Conservation (phyloP, 2,113 vertebrate species). For the Vireo altiloquus region DNA sequence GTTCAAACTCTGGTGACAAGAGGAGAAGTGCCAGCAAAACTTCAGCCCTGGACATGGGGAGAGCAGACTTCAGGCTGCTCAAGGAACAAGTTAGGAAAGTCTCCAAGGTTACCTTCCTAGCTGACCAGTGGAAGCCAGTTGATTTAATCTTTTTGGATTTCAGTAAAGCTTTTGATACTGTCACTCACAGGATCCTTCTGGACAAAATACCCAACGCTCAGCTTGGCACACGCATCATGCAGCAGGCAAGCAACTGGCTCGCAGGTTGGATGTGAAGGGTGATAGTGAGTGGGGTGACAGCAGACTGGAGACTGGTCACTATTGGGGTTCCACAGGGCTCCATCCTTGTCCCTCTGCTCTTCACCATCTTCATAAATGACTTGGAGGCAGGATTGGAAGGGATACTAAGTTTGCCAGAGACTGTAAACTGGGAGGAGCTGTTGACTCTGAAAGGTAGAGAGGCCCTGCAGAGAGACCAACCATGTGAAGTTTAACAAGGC, state of each 20-base stretch:
- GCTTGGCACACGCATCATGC: neutral
- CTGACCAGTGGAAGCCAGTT: neutral
- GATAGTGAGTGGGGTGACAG: neutral
- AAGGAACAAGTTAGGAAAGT: neutral
- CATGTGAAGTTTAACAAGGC: neutral
- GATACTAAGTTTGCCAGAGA: neutral
- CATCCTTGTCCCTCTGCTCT: neutral
- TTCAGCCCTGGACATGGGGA: neutral
- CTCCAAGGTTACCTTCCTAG: neutral
- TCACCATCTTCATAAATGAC: neutral
- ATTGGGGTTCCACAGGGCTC: neutral
- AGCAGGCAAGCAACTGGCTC: neutral
- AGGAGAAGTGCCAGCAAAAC: neutral
- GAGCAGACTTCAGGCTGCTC: neutral
- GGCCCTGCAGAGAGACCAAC: neutral
- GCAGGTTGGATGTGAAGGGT: accelerated
- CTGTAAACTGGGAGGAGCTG: neutral
- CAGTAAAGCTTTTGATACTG: neutral
- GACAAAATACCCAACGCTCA: neutral
- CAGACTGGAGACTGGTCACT: neutral
- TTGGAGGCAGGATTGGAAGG: neutral
- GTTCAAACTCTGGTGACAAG: neutral
- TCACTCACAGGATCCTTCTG: neutral
- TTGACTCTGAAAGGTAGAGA: neutral
- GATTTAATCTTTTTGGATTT: neutral